Evolutionary conservation across 2,113 vertebrate genomes (phyloP).

Genomic region (Lampris megalopsis): DNA sequence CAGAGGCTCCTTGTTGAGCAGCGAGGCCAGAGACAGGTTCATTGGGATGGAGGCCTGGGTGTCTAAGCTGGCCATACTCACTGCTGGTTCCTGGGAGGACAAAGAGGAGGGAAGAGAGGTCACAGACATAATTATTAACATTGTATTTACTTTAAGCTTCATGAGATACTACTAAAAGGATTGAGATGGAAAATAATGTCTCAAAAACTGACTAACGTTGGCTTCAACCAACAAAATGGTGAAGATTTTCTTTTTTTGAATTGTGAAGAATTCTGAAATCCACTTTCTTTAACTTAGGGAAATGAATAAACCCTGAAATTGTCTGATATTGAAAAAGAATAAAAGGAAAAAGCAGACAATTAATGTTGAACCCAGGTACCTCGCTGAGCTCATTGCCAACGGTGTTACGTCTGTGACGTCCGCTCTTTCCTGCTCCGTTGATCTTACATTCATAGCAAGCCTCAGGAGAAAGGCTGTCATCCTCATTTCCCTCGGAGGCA

Average conservation of each 20-base stretch:
- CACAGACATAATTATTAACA: neutral
- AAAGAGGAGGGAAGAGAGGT: neutral
- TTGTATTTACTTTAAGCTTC: too few species aligned
- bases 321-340: neutral
- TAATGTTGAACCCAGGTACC: slow-evolving; percentile 54
- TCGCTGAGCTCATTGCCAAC: slow-evolving; percentile 80
- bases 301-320: neutral
- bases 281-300: neutral
- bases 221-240: too few species aligned
- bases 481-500: slow-evolving; percentile 80
- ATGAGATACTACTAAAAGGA: too few species aligned
- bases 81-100: slow-evolving; percentile 60
- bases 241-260: neutral
- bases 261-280: neutral
- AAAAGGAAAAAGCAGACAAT: neutral
- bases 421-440: slow-evolving; percentile 85
- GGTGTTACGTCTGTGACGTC: slow-evolving; percentile 67
- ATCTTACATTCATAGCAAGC: slow-evolving; percentile 97
- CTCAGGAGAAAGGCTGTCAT: slow-evolving; percentile 87
- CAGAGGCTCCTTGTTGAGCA: slow-evolving; percentile 88
- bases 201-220: too few species aligned
- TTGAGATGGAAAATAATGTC: too few species aligned
- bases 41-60: slow-evolving; percentile 86
- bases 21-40: slow-evolving; percentile 82
- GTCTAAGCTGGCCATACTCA: slow-evolving; percentile 92